A percentile compares a stretch with the other conserved stretches of the same genome.
phyloP scores from a whole-genome alignment of 1,140 invertebrate species.

The Trichonephila clavipes region DNA sequence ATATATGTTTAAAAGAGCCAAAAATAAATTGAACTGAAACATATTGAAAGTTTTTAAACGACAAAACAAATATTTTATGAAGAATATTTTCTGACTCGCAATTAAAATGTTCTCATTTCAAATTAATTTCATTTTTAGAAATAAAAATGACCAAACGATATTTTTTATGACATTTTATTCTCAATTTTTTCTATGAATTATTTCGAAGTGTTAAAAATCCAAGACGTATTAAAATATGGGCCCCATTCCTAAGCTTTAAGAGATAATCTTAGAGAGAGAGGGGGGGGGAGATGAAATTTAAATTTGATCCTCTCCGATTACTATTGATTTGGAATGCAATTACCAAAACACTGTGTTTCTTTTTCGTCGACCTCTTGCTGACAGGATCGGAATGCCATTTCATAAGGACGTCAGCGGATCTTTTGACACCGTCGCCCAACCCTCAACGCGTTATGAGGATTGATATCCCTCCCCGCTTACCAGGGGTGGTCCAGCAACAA shows the following conservation, averaged over 20 bases:
- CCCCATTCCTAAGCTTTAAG: background rate
- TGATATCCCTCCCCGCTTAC: conserved; percentile 29
- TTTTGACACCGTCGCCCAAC: conserved; percentile 36
- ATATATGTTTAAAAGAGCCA: too few relatives aligned
- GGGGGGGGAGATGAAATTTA: background rate
- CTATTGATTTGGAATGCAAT: conserved; percentile 42
- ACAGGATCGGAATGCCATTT: conserved; percentile 57
- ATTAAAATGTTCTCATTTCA: too few relatives aligned
- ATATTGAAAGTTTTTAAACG: too few relatives aligned
- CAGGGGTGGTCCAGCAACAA: background rate
- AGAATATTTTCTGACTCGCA: too few relatives aligned
- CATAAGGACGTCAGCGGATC: conserved; percentile 56
- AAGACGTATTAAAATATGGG: background rate
- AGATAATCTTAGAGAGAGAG: background rate
- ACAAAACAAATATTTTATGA: too few relatives aligned
- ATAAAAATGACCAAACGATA: too few relatives aligned
- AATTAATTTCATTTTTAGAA: too few relatives aligned
- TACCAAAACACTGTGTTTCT: background rate
- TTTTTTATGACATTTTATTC: too few relatives aligned
- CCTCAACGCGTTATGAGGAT: conserved; percentile 51
- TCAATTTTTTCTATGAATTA: too few relatives aligned
- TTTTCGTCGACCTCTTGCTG: background rate
- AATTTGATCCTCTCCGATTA: conserved; percentile 3
- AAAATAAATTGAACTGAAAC: too few relatives aligned
- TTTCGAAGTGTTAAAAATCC: background rate